Conservation (phyloP, 2,797 vertebrate genomes). For the Fistularia tabacaria region DNA sequence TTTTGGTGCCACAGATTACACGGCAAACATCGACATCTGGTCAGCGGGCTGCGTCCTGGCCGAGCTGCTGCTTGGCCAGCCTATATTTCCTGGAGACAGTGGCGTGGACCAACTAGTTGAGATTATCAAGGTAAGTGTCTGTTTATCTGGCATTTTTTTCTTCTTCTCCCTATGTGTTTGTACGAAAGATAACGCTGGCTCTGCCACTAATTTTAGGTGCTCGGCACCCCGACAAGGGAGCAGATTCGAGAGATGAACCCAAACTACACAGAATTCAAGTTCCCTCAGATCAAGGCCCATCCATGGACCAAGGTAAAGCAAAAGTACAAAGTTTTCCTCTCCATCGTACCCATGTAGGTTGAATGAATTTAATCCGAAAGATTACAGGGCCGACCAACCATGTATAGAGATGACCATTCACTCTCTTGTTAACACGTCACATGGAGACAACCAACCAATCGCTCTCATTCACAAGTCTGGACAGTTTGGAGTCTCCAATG, state of each 20-base stretch:
- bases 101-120: conserved; percentile 95
- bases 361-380: too few species aligned
- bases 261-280: conserved; percentile 96
- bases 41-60: conserved; percentile 92
- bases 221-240: conserved; percentile 92
- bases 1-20: conserved; percentile 95
- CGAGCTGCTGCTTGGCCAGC: conserved; percentile 89
- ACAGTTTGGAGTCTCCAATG: too few species aligned
- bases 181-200: not conserved
- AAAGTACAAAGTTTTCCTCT: too few species aligned
- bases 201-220: conserved; percentile 70
- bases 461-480: too few species aligned
- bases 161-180: too few species aligned
- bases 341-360: too few species aligned
- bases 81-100: conserved; percentile 92
- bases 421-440: too few species aligned
- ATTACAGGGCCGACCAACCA: too few species aligned
- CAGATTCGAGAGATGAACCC: conserved; percentile 97
- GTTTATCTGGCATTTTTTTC: too few species aligned
- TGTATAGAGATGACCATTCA: too few species aligned
- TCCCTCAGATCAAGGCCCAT: conserved; percentile 96
- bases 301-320: conserved; percentile 88
- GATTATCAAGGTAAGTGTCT: conserved; percentile 85
- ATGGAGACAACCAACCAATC: too few species aligned
- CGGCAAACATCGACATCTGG: conserved; percentile 94